phyloP scores from a whole-genome alignment of 2,797 vertebrate species.

The Gallinago stenura region DNA sequence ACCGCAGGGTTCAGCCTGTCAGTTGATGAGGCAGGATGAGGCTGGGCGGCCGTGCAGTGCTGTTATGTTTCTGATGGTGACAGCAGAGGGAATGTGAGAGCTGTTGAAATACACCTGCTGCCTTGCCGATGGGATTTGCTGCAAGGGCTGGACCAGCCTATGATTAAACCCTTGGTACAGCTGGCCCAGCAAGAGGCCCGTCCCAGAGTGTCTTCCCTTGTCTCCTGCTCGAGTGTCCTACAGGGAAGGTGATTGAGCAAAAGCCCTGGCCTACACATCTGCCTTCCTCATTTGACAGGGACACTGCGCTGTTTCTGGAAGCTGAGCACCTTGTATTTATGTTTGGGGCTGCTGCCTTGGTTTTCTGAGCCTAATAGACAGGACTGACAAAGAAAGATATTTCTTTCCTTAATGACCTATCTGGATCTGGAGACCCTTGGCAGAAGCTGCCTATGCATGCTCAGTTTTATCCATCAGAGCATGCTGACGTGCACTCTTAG shows the following conservation, averaged over 20 bases:
- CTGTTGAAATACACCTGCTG: neutral
- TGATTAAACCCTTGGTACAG: neutral
- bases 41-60: fast-evolving
- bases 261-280: neutral
- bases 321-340: fast-evolving
- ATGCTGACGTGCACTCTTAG: neutral
- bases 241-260: neutral
- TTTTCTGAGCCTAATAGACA: neutral
- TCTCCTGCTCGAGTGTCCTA: neutral
- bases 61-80: neutral
- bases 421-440: neutral
- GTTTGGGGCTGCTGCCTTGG: neutral
- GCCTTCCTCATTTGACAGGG: neutral
- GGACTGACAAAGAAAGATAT: fast-evolving
- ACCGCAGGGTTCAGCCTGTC: neutral
- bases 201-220: neutral
- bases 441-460: neutral
- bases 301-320: neutral
- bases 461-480: neutral
- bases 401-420: neutral
- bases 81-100: neutral
- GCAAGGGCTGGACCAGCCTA: neutral
- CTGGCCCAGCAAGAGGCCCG: neutral
- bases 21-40: neutral
- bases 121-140: neutral